Evolutionary conservation across 2,113 vertebrate species (phyloP).

Genomic region (Myiozetetes cayanensis): DNA sequence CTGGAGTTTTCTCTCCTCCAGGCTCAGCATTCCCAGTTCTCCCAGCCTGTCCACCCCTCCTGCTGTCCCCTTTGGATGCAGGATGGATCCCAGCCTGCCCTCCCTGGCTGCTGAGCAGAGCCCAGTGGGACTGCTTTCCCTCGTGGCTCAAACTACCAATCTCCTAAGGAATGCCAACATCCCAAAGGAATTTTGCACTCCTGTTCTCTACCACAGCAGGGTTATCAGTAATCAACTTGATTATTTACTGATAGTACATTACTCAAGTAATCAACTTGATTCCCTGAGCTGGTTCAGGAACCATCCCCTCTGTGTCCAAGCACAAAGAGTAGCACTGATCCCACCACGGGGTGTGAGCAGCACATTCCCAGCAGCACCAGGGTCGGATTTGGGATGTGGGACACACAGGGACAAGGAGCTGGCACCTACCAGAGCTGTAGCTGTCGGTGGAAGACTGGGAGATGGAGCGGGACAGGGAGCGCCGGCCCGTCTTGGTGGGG

Average conservation of each 20-base stretch:
- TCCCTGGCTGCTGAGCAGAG: too few relatives aligned
- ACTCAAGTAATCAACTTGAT: too few relatives aligned
- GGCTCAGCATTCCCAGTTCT: not conserved
- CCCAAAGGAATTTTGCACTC: not conserved
- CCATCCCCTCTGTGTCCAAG: not conserved
- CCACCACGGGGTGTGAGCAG: not conserved
- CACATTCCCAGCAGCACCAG: accelerated
- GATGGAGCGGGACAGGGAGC: conserved; percentile 95
- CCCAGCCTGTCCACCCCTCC: not conserved
- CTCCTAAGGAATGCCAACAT: not conserved
- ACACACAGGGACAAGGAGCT: accelerated
- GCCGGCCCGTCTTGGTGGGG: conserved; percentile 93
- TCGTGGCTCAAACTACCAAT: not conserved
- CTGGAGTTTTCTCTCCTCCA: not conserved
- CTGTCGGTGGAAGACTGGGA: conserved; percentile 98
- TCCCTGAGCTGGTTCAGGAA: not conserved
- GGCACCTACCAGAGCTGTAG: conserved; percentile 92
- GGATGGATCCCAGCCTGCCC: not conserved
- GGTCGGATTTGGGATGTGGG: accelerated
- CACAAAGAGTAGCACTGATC: not conserved
- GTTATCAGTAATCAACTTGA: not conserved
- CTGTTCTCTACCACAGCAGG: not conserved
- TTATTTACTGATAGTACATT: too few relatives aligned
- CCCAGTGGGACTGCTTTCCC: not conserved
- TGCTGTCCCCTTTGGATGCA: not conserved